Base-by-base conservation (phyloP, 2,113 vertebrate species). In the Neodontobutis hainanensis region DNA sequence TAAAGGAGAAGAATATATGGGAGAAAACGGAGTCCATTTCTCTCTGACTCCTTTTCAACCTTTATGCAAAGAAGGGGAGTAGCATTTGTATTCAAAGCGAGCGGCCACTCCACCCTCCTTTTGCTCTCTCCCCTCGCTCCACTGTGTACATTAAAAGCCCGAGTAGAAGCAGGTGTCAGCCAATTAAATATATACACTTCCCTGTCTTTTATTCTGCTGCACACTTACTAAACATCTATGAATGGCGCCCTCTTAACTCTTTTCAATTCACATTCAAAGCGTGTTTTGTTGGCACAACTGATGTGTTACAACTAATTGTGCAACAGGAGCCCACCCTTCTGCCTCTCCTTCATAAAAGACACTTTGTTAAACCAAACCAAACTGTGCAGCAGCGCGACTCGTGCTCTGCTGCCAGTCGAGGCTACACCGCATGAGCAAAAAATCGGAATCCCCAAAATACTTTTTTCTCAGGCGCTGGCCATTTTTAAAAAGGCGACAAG, bases 101-200 rank as follows among this genome's bases (percentile, higher is more conserved):
- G 79, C 57, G 61, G 73, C 73, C 73, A 64, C 83, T 80, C 75
- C 70, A 73, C 59, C 65, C 75, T 82, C 81, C 66, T 52, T 50
- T 56, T 68, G 57, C 78, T 77, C 70, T 70, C 76, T 51, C 69
- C 68, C 43, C 58, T 68, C 71, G 75, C 58, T 70, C 68, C 65
- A 64, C 83, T 81, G 78, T 83, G 80, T 83, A 85, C 79, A 85
- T 89, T 87, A 86, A 87, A 82, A 80, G 78, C 70, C 65, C 61
- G 70, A 88, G 87, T 67, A 89, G 82, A 87, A 82, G 86, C 89
- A 90, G 89, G 89, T 89, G 89, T 85, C 83, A 65, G 71, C 76
- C 86, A 84, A 87, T 87, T 88, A 87, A 89, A 88, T 81, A 85
- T 88, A 87, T 88, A 85, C 86, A 84, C 83, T 89, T 77, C 69